phyloP scores from a whole-genome alignment of 2,113 vertebrate species.

The Misgurnus mizolepis region DNA sequence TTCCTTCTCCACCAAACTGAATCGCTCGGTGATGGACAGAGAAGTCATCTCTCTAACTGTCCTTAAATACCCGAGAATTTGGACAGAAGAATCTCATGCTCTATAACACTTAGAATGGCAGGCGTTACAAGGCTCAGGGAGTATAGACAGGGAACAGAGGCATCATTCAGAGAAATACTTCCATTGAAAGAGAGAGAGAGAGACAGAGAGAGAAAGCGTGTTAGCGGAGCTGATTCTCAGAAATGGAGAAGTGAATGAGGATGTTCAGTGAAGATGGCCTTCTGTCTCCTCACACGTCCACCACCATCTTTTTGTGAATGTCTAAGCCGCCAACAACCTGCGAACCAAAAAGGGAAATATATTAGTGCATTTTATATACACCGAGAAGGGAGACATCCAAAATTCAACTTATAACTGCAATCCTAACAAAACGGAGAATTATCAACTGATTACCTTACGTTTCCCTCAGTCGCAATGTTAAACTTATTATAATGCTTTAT shows the following conservation, averaged over 20 bases:
- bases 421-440: too few relatives aligned
- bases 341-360: conserved; percentile 41
- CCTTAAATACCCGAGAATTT: conserved; percentile 69
- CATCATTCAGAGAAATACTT: conserved; percentile 91
- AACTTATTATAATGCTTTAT: too few relatives aligned
- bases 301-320: conserved; percentile 99
- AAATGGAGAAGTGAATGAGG: conserved; percentile 75
- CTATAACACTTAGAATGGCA: conserved; percentile 83
- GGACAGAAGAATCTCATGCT: conserved; percentile 70
- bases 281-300: conserved; percentile 89
- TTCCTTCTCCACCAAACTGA: conserved; percentile 86
- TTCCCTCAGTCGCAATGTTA: too few relatives aligned
- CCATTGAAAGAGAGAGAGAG: conserved; percentile 82
- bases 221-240: conserved; percentile 92
- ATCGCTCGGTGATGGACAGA: conserved; percentile 79
- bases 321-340: conserved; percentile 95
- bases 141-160: conserved; percentile 61
- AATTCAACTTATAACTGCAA: too few relatives aligned
- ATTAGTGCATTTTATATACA: not conserved
- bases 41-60: conserved; percentile 81
- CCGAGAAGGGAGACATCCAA: too few relatives aligned
- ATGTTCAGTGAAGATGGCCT: conserved; percentile 69
- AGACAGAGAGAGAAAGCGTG: not conserved
- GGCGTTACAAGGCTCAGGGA: conserved; percentile 47
- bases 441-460: too few relatives aligned